These are phyloP conservation scores for Serilophus lunatus DNA, from an alignment of 2,113 vertebrate species.

Conservation along the genomic window DNA sequence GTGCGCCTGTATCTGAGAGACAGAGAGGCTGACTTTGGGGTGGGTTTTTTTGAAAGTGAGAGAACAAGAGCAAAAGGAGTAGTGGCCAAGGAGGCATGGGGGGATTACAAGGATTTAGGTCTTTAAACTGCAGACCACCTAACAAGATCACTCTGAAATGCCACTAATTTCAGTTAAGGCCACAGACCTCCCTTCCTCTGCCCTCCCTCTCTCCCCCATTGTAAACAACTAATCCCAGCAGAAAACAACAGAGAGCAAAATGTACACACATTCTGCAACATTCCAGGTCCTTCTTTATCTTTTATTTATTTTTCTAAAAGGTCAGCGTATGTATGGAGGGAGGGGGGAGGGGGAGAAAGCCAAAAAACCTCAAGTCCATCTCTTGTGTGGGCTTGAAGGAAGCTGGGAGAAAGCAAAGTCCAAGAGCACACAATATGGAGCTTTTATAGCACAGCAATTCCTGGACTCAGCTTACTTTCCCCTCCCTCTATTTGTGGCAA, in stretches of 20 bases:
- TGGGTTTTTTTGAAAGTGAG: constrained; percentile 9
- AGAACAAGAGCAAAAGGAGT: constrained; percentile 65
- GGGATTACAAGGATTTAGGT: constrained; percentile 85
- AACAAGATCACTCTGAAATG: constrained; percentile 88
- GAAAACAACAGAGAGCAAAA: constrained; percentile 89
- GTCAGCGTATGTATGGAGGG: constrained; percentile 57
- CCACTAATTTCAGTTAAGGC: constrained; percentile 91
- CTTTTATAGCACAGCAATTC: constrained; percentile 63
- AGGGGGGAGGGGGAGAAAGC: constrained; percentile 52
- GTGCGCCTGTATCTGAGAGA: not conserved
- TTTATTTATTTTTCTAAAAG: constrained; percentile 85
- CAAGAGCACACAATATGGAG: constrained; percentile 68
- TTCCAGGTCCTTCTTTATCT: constrained; percentile 88
- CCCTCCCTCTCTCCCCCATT: constrained; percentile 75
- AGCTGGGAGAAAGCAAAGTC: constrained; percentile 64
- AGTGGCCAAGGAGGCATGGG: constrained; percentile 69
- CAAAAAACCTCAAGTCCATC: constrained; percentile 67
- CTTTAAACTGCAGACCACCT: constrained; percentile 85
- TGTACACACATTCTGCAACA: constrained; percentile 85
- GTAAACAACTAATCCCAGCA: constrained; percentile 91
- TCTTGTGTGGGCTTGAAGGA: constrained; percentile 68
- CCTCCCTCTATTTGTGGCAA: constrained; percentile 63
- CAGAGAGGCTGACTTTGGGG: constrained; percentile 31
- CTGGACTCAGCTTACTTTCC: constrained; percentile 41
- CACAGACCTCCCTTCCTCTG: constrained; percentile 81